Evolutionary conservation across 2,797 vertebrate species (phyloP).

Genomic region (Odontamblyopus rebecca): DNA sequence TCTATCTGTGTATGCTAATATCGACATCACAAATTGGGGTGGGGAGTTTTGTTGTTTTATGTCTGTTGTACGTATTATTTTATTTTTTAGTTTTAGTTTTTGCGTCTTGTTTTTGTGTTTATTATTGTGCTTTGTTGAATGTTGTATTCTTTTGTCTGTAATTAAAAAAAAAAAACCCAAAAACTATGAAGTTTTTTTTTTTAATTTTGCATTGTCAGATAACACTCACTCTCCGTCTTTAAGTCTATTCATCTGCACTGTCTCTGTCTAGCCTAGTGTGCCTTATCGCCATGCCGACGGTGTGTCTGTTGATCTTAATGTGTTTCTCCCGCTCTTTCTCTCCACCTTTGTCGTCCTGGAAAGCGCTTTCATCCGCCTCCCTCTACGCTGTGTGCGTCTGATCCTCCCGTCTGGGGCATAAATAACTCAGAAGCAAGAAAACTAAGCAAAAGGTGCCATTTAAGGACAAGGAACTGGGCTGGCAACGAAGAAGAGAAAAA

Average conservation of each 20-base stretch:
- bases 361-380: slow-evolving; percentile 15
- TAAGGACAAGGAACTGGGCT: slow-evolving; percentile 1
- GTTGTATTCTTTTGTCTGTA: too few species aligned
- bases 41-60: too few species aligned
- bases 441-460: slow-evolving; percentile 5
- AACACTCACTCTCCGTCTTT: background rate
- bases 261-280: slow-evolving; percentile 8
- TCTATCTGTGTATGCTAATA: too few species aligned
- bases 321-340: slow-evolving; percentile 14
- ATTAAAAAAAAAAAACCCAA: too few species aligned
- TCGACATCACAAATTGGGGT: too few species aligned
- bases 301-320: slow-evolving; percentile 26
- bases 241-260: slow-evolving; percentile 3
- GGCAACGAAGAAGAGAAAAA: slow-evolving; percentile 6
- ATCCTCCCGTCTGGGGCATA: slow-evolving; percentile 10
- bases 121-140: too few species aligned
- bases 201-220: too few species aligned
- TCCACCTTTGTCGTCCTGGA: slow-evolving; percentile 21
- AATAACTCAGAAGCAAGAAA: slow-evolving; percentile 7
- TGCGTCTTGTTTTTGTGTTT: too few species aligned
- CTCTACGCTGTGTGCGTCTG: slow-evolving; percentile 1
- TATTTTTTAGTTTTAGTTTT: too few species aligned
- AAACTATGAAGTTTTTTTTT: too few species aligned
- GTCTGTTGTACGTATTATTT: too few species aligned
- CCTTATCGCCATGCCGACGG: slow-evolving; percentile 55